phyloP scores from a whole-genome alignment of 2,113 vertebrate genomes.

The Dasypus novemcinctus region DNA sequence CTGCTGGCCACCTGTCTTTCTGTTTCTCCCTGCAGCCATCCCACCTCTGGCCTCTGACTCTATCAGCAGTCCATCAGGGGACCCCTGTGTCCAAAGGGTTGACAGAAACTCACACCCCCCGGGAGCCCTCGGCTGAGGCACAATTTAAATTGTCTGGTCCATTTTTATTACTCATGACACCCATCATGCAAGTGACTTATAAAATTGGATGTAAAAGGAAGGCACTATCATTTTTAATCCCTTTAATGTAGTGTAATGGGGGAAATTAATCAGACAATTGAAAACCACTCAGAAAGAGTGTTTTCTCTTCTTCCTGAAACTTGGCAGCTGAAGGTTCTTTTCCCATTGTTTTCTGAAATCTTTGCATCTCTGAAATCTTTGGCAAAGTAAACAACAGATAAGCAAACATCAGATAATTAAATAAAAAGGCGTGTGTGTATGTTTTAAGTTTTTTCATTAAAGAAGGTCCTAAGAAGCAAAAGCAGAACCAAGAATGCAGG shows the following conservation, averaged over 20 bases:
- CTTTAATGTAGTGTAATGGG: constrained; percentile 47
- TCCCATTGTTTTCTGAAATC: constrained; percentile 7
- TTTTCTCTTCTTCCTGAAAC: constrained; percentile 1
- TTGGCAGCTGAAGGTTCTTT: background rate
- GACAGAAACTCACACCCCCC: background rate
- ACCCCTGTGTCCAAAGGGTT: background rate
- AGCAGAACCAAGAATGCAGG: background rate
- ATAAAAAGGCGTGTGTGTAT: background rate
- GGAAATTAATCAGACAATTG: constrained; percentile 45
- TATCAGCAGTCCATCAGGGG: accelerated
- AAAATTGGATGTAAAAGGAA: constrained; percentile 6
- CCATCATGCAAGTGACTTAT: constrained; percentile 38
- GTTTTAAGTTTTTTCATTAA: background rate
- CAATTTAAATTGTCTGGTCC: background rate
- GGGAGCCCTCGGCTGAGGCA: background rate
- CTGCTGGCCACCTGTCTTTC: background rate
- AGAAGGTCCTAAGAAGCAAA: background rate
- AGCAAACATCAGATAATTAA: background rate
- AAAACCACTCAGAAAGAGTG: constrained; percentile 49
- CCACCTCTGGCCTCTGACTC: background rate
- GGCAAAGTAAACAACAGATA: background rate
- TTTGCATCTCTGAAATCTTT: constrained; percentile 34
- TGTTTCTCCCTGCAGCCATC: background rate
- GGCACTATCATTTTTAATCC: constrained; percentile 15
- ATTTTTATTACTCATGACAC: constrained; percentile 3